phyloP scores from a whole-genome alignment of 2,113 vertebrate genomes.

The Abramis brama region DNA sequence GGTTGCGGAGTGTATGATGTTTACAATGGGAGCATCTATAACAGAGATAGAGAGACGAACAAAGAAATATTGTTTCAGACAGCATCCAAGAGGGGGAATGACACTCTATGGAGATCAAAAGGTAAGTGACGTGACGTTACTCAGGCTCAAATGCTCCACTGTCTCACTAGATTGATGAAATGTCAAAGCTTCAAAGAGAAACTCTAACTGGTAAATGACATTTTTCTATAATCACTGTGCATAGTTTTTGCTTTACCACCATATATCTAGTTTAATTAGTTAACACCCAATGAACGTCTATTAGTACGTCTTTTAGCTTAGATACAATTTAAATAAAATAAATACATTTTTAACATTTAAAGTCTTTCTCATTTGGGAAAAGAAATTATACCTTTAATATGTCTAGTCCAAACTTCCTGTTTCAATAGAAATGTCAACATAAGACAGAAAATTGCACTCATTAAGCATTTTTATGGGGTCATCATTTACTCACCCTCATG shows the following conservation, averaged over 20 bases:
- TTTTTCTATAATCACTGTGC: background rate
- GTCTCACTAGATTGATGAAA: conserved; percentile 4
- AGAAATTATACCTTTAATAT: no score
- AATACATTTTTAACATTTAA: no score
- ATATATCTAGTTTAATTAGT: background rate
- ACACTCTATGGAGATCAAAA: conserved; percentile 13
- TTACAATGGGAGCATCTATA: conserved; percentile 93
- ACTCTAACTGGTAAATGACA: background rate
- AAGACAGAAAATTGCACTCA: no score
- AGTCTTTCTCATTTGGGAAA: no score
- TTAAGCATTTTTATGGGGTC: no score
- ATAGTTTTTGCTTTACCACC: background rate
- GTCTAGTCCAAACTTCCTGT: no score
- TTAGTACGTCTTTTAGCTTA: background rate
- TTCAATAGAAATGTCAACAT: no score
- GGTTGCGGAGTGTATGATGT: conserved; percentile 85
- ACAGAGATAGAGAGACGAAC: conserved; percentile 57
- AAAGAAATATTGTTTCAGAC: conserved; percentile 25
- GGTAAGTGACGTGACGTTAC: conserved; percentile 9
- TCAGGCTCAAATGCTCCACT: conserved; percentile 12
- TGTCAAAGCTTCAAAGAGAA: conserved; percentile 26
- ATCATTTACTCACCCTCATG: no score
- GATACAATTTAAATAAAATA: no score
- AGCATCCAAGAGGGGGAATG: conserved; percentile 28
- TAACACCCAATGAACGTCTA: background rate